phyloP scores from a whole-genome alignment of 1,140 invertebrate species.

The Cyphomyrmex costatus region DNA sequence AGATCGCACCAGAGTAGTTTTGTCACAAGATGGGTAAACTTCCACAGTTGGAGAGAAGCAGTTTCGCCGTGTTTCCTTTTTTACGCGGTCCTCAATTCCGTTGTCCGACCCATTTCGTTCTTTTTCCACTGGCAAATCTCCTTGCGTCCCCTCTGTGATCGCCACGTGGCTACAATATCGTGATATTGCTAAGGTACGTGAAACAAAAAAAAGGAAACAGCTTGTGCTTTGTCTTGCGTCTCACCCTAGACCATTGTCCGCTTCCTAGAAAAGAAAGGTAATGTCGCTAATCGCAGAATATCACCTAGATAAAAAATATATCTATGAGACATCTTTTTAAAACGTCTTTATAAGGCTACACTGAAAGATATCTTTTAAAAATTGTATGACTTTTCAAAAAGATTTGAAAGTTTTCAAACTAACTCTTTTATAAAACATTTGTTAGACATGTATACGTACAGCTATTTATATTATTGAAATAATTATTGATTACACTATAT shows the following conservation, averaged over 20 bases:
- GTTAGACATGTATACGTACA: neutral
- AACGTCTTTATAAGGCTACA: neutral
- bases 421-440: neutral
- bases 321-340: neutral
- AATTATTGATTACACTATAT: neutral
- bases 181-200: conserved; percentile 22
- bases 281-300: neutral
- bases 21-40: conserved; percentile 72
- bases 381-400: neutral
- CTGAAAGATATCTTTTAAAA: neutral
- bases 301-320: neutral
- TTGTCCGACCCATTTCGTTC: conserved; percentile 7
- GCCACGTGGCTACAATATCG: conserved; percentile 18
- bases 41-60: conserved; percentile 66
- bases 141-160: neutral
- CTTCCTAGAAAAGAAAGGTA: neutral
- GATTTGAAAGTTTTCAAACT: neutral
- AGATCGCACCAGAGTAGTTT: conserved; percentile 63
- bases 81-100: conserved; percentile 37
- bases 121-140: conserved; percentile 8
- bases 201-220: conserved; percentile 18
- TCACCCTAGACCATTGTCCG: neutral
- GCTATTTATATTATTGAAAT: neutral
- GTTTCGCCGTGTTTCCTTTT: conserved; percentile 60
- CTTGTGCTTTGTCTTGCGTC: conserved; percentile 1